Base-by-base conservation (phyloP, 2,113 vertebrate genomes). In the Indicator maculatus region DNA sequence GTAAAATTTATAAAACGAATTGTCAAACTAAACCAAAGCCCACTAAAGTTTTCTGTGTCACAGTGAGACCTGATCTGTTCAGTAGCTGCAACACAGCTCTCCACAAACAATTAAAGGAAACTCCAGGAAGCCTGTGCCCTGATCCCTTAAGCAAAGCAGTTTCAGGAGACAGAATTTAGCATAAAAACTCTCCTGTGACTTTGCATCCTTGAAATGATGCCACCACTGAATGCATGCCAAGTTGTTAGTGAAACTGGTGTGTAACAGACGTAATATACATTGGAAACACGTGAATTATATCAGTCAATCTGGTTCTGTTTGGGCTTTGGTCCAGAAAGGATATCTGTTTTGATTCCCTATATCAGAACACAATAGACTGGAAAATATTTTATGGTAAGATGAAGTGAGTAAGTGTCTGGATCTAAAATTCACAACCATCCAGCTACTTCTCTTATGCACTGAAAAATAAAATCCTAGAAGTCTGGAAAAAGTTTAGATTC, bases 91-190 rank as follows among this genome's bases (percentile, higher is more conserved):
- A 26, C 79, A 71, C 12, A 64, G 39, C 53, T 60, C 55, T 90
- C 60, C 27, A 83, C 82, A 91, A 91, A 98, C 98, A 98, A 98
- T 98, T 95, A 95, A 95, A 98, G 98, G 98, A 98, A 98, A 93
- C 85, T 81, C 84, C 86, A 84, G 96, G 95, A 97, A 93, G 89
- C 58, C 96, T 97, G 96, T 84, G 53, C 64, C 61, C 23, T 93
- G 64, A 95, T 96, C 94, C 71, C 70, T 81, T 33, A 50, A 86
- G 87, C n/a, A 55, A 86, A 90, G 41, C 8, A 21, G 27, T 60
- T 87, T 75, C 86, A 88, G 76, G 56, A 95, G 93, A 56, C 85
- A 96, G 64, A 91, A 89, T 67, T 30, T 38, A 63, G 5, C 63
- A 94, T 39, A 93, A 60, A 61, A 89, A 53, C 79, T 93, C 97